Percentiles rank a stretch among this genome's conserved stretches.
Evolutionary conservation across 2,797 vertebrate species (phyloP).

Genomic region (Corythornis leucogaster): DNA sequence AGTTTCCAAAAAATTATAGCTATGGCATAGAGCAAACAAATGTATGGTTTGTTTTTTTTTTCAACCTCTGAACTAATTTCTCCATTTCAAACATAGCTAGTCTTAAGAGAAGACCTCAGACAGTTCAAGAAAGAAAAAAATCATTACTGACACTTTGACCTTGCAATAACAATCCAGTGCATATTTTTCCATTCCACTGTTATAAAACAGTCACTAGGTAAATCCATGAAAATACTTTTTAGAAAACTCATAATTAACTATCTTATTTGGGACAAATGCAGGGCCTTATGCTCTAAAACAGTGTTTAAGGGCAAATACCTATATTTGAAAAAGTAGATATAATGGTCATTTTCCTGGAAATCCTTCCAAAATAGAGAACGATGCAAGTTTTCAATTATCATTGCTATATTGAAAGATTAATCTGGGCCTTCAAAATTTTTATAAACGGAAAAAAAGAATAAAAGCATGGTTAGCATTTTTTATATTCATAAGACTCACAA

Average conservation of each 20-base stretch:
- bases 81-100: neutral
- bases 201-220: neutral
- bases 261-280: neutral
- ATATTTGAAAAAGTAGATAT: neutral
- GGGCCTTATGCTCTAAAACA: neutral
- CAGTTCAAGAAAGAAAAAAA: neutral
- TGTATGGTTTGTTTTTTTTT: neutral
- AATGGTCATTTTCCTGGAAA: neutral
- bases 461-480: neutral
- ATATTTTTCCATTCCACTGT: neutral
- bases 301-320: neutral
- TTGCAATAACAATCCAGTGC: neutral
- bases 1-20: neutral
- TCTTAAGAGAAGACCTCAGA: neutral
- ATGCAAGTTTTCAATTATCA: neutral
- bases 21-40: neutral
- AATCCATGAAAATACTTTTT: neutral
- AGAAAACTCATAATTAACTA: neutral
- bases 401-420: neutral
- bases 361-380: neutral
- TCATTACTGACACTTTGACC: neutral
- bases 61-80: neutral
- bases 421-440: neutral
- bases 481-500: neutral
- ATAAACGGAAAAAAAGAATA: neutral